phyloP scores from a whole-genome alignment of 1,140 invertebrate genomes.

The Eulimnadia texana region DNA sequence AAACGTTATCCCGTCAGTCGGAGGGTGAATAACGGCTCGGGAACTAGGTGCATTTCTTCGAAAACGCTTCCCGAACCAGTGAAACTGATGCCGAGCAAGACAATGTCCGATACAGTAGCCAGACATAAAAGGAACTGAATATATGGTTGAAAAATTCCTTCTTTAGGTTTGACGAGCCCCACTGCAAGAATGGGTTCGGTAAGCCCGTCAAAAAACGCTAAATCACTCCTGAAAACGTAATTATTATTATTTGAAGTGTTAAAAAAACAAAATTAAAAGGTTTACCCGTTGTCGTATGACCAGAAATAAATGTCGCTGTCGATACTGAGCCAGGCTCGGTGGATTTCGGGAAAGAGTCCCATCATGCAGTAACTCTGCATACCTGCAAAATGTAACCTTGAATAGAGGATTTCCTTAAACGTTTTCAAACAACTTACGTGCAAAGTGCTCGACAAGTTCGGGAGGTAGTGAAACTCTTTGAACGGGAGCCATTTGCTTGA shows the following conservation, averaged over 20 bases:
- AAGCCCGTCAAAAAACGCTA: constrained; percentile 84
- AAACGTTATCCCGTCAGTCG: constrained; percentile 81
- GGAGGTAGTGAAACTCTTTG: constrained; percentile 35
- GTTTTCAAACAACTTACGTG: constrained; percentile 29
- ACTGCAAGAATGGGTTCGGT: constrained; percentile 79
- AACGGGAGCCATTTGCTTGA: constrained; percentile 28
- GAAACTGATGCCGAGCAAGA: constrained; percentile 66
- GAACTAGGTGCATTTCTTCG: constrained; percentile 81
- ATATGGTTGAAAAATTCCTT: constrained; percentile 71
- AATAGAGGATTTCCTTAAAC: background rate
- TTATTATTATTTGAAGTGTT: background rate
- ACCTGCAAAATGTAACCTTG: constrained; percentile 41
- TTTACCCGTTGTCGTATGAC: constrained; percentile 77
- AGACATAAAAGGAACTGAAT: constrained; percentile 84
- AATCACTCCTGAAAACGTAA: constrained; percentile 51
- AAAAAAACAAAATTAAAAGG: too few relatives aligned
- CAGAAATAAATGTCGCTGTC: constrained; percentile 96
- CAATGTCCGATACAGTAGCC: constrained; percentile 83
- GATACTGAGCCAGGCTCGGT: constrained; percentile 89
- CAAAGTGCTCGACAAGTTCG: constrained; percentile 38
- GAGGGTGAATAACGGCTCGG: constrained; percentile 83
- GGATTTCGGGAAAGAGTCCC: constrained; percentile 91
- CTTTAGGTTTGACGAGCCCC: constrained; percentile 68
- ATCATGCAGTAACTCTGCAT: constrained; percentile 89
- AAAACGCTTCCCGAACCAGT: constrained; percentile 35